Evolutionary conservation across 1,140 invertebrate genomes (phyloP), one percentile per base, ranked within the genome.

Genomic region (Nasonia giraulti): DNA sequence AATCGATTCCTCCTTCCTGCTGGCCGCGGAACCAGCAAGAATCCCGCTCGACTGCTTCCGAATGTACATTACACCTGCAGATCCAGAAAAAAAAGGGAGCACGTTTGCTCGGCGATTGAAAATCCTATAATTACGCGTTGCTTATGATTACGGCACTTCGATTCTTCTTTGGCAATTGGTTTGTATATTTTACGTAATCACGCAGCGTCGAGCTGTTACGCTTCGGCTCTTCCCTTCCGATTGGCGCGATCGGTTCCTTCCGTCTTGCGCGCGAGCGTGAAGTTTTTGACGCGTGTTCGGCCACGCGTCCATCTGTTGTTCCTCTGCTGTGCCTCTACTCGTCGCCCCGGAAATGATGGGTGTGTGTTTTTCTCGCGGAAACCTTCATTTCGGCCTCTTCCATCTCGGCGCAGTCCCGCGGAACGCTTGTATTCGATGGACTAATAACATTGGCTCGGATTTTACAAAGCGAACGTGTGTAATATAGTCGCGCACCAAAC

Each of bases 281-380:
- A 76, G 3, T 68, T 85, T 85, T 37, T 69, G 83, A 85, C 78
- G 79, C 78, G 71, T 81, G 79, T 17, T 76, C 55, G 74, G 79
- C 50, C 84, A 77, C 84, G 79, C 80, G 79, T 81, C 40, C 84
- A 81, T 80, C 79, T 79, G 68, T 77, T 62, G 31, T 14, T 27
- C 27, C 68, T 27, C 20, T 10, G 8, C 3, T 23, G 14, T 68
- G 17, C 27, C 27, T 27, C 27, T n/a, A n/a, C 23, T 75, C n/a
- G 14, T 66, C 31, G 31, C 83, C 55, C 55, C 68, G 77, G 77
- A 84, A 80, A 37, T n/a, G 50, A 14, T 12, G 11, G 50, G 68
- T 77, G 47, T 66, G 78, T 62, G 75, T 81, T 55, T 85, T 2
- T 44, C 17, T 68, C 66, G 5, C 44, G 62, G 1, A 17, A 82